These are phyloP conservation scores for Apocheima hispidaria DNA, from an alignment of 2,888 invertebrate genomes.

Conservation along the genomic window DNA sequence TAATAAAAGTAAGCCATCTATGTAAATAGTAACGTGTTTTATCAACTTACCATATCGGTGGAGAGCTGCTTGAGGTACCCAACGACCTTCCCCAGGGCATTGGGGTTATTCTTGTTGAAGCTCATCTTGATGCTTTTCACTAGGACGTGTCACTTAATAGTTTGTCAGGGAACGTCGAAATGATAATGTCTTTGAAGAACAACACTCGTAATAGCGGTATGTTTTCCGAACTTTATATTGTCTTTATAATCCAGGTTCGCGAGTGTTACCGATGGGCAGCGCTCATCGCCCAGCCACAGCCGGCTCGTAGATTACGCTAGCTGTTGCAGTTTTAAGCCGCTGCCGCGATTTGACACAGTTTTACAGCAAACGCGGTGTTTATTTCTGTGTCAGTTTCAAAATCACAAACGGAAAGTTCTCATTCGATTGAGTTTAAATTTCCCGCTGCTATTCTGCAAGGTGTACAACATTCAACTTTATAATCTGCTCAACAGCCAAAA, in stretches of 20 bases:
- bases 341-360: slow-evolving; percentile 69
- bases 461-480: slow-evolving; percentile 73
- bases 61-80: slow-evolving; percentile 82
- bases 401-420: slow-evolving; percentile 41
- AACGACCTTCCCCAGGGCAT: slow-evolving; percentile 83
- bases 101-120: slow-evolving; percentile 83
- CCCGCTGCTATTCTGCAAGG: slow-evolving; percentile 69
- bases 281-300: slow-evolving; percentile 63
- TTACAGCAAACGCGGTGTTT: slow-evolving; percentile 50
- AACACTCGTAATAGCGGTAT: slow-evolving; percentile 68
- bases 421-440: slow-evolving; percentile 64
- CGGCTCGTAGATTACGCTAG: slow-evolving; percentile 41
- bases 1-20: slow-evolving; percentile 14
- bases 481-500: slow-evolving; percentile 63
- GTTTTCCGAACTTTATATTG: slow-evolving; percentile 56
- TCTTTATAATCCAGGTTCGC: slow-evolving; percentile 76
- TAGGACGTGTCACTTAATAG: slow-evolving; percentile 48
- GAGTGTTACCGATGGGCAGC: slow-evolving; percentile 62
- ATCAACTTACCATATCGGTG: slow-evolving; percentile 81
- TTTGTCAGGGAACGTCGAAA: slow-evolving; percentile 77
- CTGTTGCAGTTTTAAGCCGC: slow-evolving; percentile 44
- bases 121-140: slow-evolving; percentile 76
- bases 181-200: slow-evolving; percentile 73
- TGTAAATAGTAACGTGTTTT: slow-evolving; percentile 7
- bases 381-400: slow-evolving; percentile 12